These are phyloP conservation scores for Promerops cafer DNA, from an alignment of 2,113 vertebrate genomes.

Conservation along the genomic window DNA sequence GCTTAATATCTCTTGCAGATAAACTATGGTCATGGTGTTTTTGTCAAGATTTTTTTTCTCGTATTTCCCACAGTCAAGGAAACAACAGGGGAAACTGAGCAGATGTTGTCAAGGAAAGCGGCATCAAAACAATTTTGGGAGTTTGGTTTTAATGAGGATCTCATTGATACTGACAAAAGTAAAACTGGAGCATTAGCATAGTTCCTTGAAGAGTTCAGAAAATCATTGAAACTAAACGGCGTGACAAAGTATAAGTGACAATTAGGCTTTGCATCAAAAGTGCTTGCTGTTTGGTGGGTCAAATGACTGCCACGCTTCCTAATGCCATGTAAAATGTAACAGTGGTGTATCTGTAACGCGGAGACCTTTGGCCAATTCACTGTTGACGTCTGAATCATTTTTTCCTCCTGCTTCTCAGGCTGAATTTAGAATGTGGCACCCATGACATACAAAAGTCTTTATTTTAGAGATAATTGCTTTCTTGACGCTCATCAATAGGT, in stretches of 20 bases:
- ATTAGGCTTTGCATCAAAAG: constrained; percentile 66
- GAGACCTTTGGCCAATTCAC: constrained; percentile 48
- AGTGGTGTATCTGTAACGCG: constrained; percentile 49
- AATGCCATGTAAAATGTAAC: constrained; percentile 56
- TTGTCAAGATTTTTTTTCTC: background rate
- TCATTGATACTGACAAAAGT: constrained; percentile 30
- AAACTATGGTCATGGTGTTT: background rate
- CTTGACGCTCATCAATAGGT: constrained; percentile 52
- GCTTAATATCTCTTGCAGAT: background rate
- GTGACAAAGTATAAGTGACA: constrained; percentile 63
- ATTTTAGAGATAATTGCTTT: constrained; percentile 54
- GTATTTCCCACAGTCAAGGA: constrained; percentile 18
- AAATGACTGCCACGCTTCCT: constrained; percentile 69
- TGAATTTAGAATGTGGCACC: constrained; percentile 53
- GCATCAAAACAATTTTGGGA: constrained; percentile 28
- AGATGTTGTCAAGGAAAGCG: constrained; percentile 26
- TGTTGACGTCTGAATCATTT: constrained; percentile 28
- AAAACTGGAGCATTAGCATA: constrained; percentile 26
- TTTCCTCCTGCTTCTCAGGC: constrained; percentile 50
- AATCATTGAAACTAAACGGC: constrained; percentile 60
- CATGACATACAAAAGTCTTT: constrained; percentile 59
- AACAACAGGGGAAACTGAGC: background rate
- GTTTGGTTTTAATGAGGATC: constrained; percentile 32
- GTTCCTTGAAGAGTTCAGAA: constrained; percentile 49
- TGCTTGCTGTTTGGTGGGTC: constrained; percentile 66